Base-by-base conservation (phyloP, 2,797 vertebrate genomes). In the Tamandua tetradactyla region DNA sequence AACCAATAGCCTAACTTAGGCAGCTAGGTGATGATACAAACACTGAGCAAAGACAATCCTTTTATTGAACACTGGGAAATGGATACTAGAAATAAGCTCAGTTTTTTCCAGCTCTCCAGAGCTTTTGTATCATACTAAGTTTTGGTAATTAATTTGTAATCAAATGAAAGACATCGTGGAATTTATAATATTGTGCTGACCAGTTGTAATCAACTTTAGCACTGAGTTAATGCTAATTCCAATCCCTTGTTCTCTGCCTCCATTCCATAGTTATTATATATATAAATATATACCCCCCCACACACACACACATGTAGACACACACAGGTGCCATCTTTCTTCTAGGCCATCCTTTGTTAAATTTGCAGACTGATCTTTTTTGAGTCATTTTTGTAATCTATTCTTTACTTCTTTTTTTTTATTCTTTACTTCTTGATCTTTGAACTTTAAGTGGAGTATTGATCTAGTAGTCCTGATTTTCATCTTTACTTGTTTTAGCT, bases 361-460 rank as follows among this genome's bases (percentile, higher is more conserved):
- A 86, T 83, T 83, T 93, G n/a, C 15, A 79, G 37, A 66, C 37
- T 66, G 7, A 35, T 62, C 13, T 88, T 93, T 40, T 86, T 94
- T 71, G 40, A 8, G 13, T 57, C 18, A 47, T 78, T 93, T 94
- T 81, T 57, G 66, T 64, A 80, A 62, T 47, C 64, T 61, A 72
- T 49, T 82, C 35, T 62, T 80, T 68, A 42, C 37, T 76, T 74
- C 25, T 80, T 93, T n/a, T n/a, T n/a, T n/a, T n/a, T n/a, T 61
- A 66, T 49, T 82, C 35, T 62, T 80, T 68, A 42, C 37, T 76
- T 80, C 25, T 80, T 93, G 44, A 35, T 64, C 37, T 85, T 87
- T 89, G 62, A 95, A 84, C 61, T 84, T 30, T 88, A 87, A 92
- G 55, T 86, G 23, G 49, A 75, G 44, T 68, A 81, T 55, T 66